Evolutionary conservation across 2,888 invertebrate species (phyloP).

Genomic region (Pristionchus entomophagus): DNA sequence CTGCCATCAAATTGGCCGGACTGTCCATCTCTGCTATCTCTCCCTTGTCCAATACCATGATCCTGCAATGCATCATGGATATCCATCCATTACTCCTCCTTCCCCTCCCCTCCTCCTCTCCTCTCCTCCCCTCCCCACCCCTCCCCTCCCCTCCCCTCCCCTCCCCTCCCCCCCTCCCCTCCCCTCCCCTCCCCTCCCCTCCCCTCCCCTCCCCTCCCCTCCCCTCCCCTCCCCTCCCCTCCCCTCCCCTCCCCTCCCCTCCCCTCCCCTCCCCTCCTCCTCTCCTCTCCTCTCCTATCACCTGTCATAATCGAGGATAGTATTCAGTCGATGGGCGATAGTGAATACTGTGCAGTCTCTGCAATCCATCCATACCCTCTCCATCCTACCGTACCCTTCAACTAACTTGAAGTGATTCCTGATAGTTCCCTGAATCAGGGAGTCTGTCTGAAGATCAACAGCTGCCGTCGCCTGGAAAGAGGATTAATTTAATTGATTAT

Average conservation of each 20-base stretch:
- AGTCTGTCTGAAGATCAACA: conserved; percentile 48
- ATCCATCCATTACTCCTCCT: no score
- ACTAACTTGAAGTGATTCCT: conserved; percentile 42
- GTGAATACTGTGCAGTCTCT: conserved; percentile 47
- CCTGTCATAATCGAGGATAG: conserved; percentile 48
- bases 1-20: conserved; percentile 75
- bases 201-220: no score
- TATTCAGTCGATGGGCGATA: conserved; percentile 47
- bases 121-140: background rate
- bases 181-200: no score
- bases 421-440: conserved; percentile 48
- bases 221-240: no score
- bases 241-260: no score
- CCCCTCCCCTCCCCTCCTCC: background rate
- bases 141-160: no score
- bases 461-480: conserved; percentile 42
- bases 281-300: background rate
- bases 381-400: background rate
- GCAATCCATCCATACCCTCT: background rate
- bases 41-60: conserved; percentile 78
- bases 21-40: conserved; percentile 77
- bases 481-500: background rate
- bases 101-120: background rate
- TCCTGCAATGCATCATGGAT: conserved; percentile 57
- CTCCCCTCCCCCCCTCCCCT: no score